A percentile compares a stretch with the other conserved stretches of the same genome.
These are phyloP conservation scores for Diorhabda carinulata DNA, from an alignment of 1,140 invertebrate genomes.

Conservation along the genomic window DNA sequence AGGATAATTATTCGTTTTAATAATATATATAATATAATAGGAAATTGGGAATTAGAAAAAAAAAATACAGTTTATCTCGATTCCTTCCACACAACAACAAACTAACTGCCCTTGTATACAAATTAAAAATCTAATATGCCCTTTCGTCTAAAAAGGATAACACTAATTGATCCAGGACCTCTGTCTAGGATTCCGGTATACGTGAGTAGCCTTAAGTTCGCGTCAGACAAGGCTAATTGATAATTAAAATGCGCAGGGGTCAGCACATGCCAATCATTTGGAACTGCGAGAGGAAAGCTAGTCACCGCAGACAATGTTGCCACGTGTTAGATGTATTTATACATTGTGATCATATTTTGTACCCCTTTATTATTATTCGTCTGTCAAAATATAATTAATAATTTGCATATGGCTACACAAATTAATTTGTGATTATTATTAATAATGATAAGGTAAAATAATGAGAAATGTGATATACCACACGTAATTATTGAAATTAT, in stretches of 20 bases:
- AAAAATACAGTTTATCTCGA: too few species aligned
- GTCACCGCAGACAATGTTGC: neutral
- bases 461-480: too few species aligned
- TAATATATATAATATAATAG: too few species aligned
- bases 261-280: conserved; percentile 12
- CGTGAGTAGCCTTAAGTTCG: neutral
- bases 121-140: neutral
- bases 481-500: too few species aligned
- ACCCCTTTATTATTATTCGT: neutral
- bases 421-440: too few species aligned
- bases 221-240: conserved; percentile 13
- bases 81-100: too few species aligned
- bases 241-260: conserved; percentile 13
- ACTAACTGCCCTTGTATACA: neutral
- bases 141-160: neutral
- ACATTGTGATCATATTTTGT: neutral
- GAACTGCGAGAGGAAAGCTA: neutral
- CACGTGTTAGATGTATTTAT: neutral
- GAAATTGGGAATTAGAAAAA: too few species aligned
- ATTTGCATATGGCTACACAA: neutral
- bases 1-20: too few species aligned
- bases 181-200: neutral
- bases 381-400: neutral
- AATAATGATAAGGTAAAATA: too few species aligned
- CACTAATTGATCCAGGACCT: neutral